phyloP scores from a whole-genome alignment of 1,140 invertebrate genomes.

The Sinella curviseta region DNA sequence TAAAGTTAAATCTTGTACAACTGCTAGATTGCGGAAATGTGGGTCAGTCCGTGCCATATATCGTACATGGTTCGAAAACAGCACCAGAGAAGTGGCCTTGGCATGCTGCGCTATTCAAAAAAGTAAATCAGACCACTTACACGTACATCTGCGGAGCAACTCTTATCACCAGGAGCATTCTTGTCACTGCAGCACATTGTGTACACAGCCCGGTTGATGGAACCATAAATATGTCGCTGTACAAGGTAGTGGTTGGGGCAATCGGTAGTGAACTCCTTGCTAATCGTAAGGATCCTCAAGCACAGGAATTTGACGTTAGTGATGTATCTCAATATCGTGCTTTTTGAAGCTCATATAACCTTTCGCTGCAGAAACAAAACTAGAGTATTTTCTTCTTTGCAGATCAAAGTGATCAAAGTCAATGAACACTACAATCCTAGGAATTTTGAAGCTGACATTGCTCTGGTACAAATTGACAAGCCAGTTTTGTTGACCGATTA shows the following conservation, averaged over 20 bases:
- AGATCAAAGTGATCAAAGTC: not conserved
- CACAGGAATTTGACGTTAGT: constrained; percentile 28
- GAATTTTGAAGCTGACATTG: constrained; percentile 17
- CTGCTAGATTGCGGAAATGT: constrained; percentile 13
- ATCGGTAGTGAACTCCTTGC: not conserved
- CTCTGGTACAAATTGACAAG: constrained; percentile 19
- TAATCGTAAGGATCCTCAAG: constrained; percentile 11
- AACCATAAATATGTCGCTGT: not conserved
- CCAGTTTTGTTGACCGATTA: not conserved
- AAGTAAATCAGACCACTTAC: not conserved
- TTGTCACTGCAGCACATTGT: constrained; percentile 26
- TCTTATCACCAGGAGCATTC: constrained; percentile 22
- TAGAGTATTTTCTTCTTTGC: not conserved
- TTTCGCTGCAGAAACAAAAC: too few species aligned
- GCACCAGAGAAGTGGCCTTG: constrained; percentile 5
- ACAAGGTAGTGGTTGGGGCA: constrained; percentile 23
- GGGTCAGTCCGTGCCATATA: not conserved
- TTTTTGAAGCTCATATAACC: not conserved
- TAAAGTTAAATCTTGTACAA: too few species aligned
- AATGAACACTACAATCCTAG: constrained; percentile 9
- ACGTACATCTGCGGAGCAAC: constrained; percentile 35
- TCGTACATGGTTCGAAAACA: not conserved
- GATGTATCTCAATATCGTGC: not conserved
- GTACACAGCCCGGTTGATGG: not conserved
- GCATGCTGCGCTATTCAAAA: constrained; percentile 15